Conservation (phyloP, 2,888 invertebrate genomes). For the Myopa tessellatipennis region DNA sequence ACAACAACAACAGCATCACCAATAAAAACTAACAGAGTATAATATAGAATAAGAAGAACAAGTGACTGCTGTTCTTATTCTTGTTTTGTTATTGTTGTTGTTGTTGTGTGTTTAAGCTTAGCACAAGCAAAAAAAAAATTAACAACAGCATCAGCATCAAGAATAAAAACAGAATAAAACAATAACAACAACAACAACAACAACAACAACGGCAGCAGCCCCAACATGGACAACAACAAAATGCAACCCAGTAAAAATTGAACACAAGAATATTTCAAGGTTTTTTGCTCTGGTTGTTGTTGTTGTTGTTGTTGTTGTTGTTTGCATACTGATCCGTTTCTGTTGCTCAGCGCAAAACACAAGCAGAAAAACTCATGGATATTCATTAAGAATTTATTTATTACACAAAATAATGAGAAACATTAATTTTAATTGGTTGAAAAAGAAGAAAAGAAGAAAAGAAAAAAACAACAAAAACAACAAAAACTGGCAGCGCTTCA, state of each 20-base stretch:
- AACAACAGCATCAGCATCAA: background rate
- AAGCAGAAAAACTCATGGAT: constrained; percentile 9
- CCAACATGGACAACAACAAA: background rate
- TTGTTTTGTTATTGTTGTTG: constrained; percentile 7
- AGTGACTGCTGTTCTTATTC: background rate
- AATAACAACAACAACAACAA: constrained; percentile 1
- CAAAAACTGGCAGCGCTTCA: too few relatives aligned
- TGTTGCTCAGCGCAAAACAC: constrained; percentile 24
- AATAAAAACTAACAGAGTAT: background rate
- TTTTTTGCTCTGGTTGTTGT: constrained; percentile 19
- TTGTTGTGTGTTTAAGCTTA: background rate
- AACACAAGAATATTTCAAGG: constrained; percentile 37
- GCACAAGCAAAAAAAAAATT: background rate
- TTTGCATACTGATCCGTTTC: constrained; percentile 33
- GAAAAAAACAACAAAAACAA: too few relatives aligned
- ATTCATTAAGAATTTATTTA: constrained; percentile 30
- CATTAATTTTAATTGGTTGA: constrained; percentile 33
- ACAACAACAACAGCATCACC: background rate
- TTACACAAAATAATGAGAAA: constrained; percentile 34
- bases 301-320: constrained; percentile 14
- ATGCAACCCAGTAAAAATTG: constrained; percentile 5
- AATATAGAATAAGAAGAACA: background rate
- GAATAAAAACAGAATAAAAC: background rate
- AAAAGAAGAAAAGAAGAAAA: too few relatives aligned
- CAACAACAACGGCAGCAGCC: constrained; percentile 5